A percentile compares a stretch with the other conserved stretches of the same genome.
These are phyloP conservation scores for Apoda limacodes DNA, from an alignment of 2,888 invertebrate genomes.

Conservation along the genomic window DNA sequence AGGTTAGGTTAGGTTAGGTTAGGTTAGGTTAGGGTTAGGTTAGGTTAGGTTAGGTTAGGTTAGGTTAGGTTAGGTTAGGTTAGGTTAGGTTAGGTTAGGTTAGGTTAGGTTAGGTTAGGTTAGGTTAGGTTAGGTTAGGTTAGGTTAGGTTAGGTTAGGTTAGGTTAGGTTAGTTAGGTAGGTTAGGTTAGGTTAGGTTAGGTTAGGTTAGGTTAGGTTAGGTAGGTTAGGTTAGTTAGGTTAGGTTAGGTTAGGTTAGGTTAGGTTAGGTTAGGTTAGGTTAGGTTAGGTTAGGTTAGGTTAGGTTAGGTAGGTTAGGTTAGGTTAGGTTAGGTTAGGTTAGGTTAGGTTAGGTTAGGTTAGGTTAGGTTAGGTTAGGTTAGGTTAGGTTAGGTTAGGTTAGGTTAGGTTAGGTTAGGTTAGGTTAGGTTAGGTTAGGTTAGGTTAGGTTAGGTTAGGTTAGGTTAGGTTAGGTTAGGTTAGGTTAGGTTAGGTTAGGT, in stretches of 20 bases:
- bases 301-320: constrained; percentile 9
- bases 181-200: constrained; percentile 12
- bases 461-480: constrained; percentile 16
- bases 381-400: constrained; percentile 16
- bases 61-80: constrained; percentile 16
- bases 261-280: constrained; percentile 10
- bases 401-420: constrained; percentile 17
- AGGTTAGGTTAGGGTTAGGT: constrained; percentile 13
- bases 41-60: constrained; percentile 14
- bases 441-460: constrained; percentile 17
- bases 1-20: constrained; percentile 12
- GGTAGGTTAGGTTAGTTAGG: constrained; percentile 13
- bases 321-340: constrained; percentile 11
- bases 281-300: constrained; percentile 11
- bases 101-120: constrained; percentile 16
- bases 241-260: constrained; percentile 10
- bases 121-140: constrained; percentile 12
- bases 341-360: constrained; percentile 19
- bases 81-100: constrained; percentile 16
- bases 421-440: constrained; percentile 17
- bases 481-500: constrained; percentile 17
- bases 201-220: constrained; percentile 11
- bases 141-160: constrained; percentile 14
- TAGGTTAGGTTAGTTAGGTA: constrained; percentile 10
- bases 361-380: constrained; percentile 18